Base-by-base conservation (phyloP, 2,888 invertebrate genomes). In the Hirtodrosophila alboralis region DNA sequence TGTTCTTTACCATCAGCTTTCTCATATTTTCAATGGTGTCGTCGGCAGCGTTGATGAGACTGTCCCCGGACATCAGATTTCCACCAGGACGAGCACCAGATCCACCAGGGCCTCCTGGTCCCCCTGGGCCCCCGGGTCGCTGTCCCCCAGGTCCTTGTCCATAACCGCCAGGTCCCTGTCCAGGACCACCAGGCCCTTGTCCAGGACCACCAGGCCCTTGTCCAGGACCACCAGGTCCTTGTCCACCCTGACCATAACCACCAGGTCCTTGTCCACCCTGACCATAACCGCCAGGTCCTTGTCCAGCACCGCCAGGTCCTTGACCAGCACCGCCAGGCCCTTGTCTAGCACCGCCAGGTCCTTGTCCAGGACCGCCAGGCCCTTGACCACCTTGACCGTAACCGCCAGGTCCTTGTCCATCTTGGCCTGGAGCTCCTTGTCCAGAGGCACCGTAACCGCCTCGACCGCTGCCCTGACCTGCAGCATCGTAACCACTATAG, bases 41-140 rank as follows among this genome's bases (percentile, higher is more conserved):
- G 8, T 78, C 74, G 14, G 89, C 86, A 43, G 79, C 76, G 44
- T 68, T 60, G 0, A 89, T 47, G 0, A 89, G 67, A 57, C 88
- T 87, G 30, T 89, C 89, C 9, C 74, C 79, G 2, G 57, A 61
- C 27, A 78, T 16, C 5, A 71, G 27, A 12, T 48, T 54, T n/a
- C 30, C 41, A 13, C 21, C 56, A 34, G 38, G 23, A 0, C 40
- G n/a, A n/a, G n/a, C 57, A 1, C 33, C 48, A 21, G 12, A n/a
- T 4, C 45, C 40, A 5, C 52, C 37, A 6, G n/a, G 36, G 5
- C 18, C 18, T 13, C 51, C 28, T 8, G 8, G 6, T 10, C 27
- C 45, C 18, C 59, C 27, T 4, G 44, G 30, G 2, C 38, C 43
- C 1, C 31, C 38, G 0, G 7, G 23, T 7, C 48, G 30, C 3